Conservation (phyloP, 2,113 vertebrate species). For the Capreolus pygargus region DNA sequence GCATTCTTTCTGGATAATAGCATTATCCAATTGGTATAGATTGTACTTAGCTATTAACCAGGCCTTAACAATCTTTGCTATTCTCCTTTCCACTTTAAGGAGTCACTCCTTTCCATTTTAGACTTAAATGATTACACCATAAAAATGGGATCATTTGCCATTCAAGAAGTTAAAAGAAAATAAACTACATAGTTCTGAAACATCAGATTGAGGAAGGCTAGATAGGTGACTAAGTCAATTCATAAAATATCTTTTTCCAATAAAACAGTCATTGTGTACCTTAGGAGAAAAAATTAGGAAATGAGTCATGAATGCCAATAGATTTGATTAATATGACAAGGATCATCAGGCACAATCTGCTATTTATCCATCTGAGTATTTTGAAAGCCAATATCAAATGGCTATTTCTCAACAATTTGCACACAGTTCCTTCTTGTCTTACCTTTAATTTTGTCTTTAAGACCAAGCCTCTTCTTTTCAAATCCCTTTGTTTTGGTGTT, state of each 20-base stretch:
- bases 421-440: background rate
- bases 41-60: background rate
- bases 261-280: background rate
- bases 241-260: background rate
- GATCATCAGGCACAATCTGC: background rate
- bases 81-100: background rate
- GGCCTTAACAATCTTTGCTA: background rate
- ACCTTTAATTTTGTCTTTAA: slow-evolving; percentile 42
- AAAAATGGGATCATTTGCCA: background rate
- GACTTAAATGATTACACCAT: background rate
- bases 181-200: slow-evolving; percentile 13
- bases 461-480: background rate
- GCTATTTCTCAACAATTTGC: background rate
- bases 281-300: slow-evolving; percentile 23
- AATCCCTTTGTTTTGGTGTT: slow-evolving; percentile 11
- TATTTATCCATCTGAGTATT: slow-evolving; percentile 11
- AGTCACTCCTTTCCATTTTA: background rate
- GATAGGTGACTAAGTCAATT: background rate
- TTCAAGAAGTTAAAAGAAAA: slow-evolving; percentile 7
- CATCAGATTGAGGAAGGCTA: background rate
- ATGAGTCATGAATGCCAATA: background rate
- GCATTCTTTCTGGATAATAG: background rate
- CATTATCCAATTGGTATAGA: background rate
- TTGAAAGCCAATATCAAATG: slow-evolving; percentile 46
- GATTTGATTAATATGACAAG: slow-evolving; percentile 25